A percentile compares a stretch with the other conserved stretches of the same genome.
phyloP scores from a whole-genome alignment of 2,888 invertebrate genomes.

The Oxyscelio sp. region DNA sequence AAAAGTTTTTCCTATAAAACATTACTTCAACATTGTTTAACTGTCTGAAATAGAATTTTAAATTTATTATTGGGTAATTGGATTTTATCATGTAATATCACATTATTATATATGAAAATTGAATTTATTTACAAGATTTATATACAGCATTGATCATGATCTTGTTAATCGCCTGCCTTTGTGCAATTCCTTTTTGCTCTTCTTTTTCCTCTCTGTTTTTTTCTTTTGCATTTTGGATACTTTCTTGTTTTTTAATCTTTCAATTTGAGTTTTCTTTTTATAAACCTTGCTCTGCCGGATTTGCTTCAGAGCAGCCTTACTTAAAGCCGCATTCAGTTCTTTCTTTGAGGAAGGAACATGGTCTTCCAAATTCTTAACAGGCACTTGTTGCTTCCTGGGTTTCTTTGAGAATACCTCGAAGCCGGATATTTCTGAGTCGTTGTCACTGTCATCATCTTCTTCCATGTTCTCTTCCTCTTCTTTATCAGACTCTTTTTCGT shows the following conservation, averaged over 20 bases:
- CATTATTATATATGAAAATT: too few relatives aligned
- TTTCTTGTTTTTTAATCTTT: conserved; percentile 92
- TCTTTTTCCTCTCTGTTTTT: conserved; percentile 48
- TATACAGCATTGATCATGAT: too few relatives aligned
- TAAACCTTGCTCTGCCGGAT: conserved; percentile 94
- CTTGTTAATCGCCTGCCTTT: conserved; percentile 6
- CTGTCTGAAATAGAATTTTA: too few relatives aligned
- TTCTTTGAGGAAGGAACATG: conserved; percentile 89
- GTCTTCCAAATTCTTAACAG: too few relatives aligned
- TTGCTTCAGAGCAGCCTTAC: conserved; percentile 92
- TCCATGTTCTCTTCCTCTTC: conserved; percentile 78
- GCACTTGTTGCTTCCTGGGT: too few relatives aligned
- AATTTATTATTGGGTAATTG: too few relatives aligned
- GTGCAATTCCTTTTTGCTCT: conserved; percentile 81
- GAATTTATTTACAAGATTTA: too few relatives aligned
- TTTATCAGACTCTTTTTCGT: conserved; percentile 80
- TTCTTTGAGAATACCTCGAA: conserved; percentile 88
- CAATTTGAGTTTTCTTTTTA: conserved; percentile 92
- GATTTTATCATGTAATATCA: too few relatives aligned
- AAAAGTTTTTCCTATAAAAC: too few relatives aligned
- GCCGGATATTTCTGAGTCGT: conserved; percentile 88
- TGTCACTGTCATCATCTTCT: conserved; percentile 83
- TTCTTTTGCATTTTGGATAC: conserved; percentile 68
- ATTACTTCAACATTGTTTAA: too few relatives aligned
- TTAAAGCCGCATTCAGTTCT: conserved; percentile 92